Evolutionary conservation across 1,140 invertebrate genomes (phyloP).

Genomic region (Halesus radiatus): DNA sequence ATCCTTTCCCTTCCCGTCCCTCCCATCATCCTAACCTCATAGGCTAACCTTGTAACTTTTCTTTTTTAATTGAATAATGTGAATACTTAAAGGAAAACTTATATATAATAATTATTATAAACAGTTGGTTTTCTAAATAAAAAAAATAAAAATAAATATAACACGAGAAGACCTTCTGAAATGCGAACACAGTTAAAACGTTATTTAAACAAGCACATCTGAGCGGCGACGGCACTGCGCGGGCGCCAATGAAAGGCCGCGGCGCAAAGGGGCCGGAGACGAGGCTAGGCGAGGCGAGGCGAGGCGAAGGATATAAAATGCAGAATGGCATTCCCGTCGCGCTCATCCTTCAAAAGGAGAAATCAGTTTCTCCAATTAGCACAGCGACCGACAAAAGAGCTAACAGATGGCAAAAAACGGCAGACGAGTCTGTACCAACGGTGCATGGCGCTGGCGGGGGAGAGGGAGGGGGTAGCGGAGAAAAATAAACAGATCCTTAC

Average conservation of each 20-base stretch:
- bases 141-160: no score
- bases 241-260: background rate
- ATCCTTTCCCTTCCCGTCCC: no score
- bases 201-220: background rate
- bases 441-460: background rate
- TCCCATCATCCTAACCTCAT: no score
- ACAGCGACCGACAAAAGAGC: slow-evolving; percentile 38
- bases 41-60: no score
- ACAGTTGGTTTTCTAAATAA: no score
- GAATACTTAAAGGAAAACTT: no score
- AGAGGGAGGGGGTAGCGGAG: background rate
- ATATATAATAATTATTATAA: no score
- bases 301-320: background rate
- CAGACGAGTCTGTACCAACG: slow-evolving; percentile 35
- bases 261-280: background rate
- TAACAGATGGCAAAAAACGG: slow-evolving; percentile 41
- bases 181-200: no score
- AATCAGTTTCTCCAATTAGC: slow-evolving; percentile 48
- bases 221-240: no score
- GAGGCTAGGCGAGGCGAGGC: no score
- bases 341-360: slow-evolving; percentile 16
- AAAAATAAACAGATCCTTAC: slow-evolving; percentile 41
- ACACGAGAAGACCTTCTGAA: no score
- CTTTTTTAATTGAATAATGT: no score
- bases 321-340: background rate